phyloP scores from a whole-genome alignment of 53 echinoderm and acorn worm species.

The Paracentrotus lividus region DNA sequence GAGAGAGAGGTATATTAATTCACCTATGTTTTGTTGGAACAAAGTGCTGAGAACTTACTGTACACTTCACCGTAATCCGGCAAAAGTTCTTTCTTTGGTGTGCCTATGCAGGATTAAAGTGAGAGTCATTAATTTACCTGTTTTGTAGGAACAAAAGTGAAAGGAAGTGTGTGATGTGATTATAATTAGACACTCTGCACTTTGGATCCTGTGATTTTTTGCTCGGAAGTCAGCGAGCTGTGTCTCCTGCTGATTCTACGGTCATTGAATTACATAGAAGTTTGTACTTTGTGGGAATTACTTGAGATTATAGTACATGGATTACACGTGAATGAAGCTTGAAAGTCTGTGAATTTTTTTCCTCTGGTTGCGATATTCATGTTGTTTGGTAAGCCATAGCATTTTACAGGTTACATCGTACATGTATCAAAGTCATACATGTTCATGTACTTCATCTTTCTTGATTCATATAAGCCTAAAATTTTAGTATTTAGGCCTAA shows the following conservation, averaged over 20 bases:
- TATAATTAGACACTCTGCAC: not conserved
- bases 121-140: not conserved
- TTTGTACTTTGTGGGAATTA: not conserved
- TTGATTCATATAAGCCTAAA: no score
- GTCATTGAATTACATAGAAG: not conserved
- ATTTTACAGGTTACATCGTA: not conserved
- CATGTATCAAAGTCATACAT: not conserved
- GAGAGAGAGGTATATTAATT: no score
- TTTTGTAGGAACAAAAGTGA: not conserved
- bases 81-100: no score
- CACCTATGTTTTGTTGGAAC: no score
- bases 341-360: not conserved
- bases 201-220: not conserved
- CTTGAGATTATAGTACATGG: constrained; percentile 7
- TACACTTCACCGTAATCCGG: no score
- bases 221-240: not conserved
- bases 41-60: no score
- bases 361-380: not conserved
- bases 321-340: not conserved
- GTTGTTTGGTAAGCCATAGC: not conserved
- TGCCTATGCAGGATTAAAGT: not conserved
- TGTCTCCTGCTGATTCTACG: constrained; percentile 1
- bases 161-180: constrained; percentile 13
- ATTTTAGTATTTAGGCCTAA: no score
- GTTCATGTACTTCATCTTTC: no score